Percentiles rank a stretch among this genome's conserved stretches.
Conservation (phyloP, 2,113 vertebrate species). For the Sapayoa aenigma region DNA sequence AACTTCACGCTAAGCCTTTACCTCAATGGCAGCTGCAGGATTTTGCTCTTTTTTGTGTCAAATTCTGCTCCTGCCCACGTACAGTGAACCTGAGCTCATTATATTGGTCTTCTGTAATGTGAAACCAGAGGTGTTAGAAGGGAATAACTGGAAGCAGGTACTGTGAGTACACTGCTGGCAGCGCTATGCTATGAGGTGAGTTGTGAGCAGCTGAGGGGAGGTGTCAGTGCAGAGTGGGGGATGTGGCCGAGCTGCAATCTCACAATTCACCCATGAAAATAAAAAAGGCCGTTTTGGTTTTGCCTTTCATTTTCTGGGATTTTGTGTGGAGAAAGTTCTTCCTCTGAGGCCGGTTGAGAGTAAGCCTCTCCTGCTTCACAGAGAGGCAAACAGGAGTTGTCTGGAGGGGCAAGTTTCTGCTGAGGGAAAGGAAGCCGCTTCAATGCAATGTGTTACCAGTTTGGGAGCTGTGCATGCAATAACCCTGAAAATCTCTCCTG, state of each 20-base stretch:
- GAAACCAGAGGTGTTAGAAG: neutral
- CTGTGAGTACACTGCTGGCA: neutral
- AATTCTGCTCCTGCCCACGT: neutral
- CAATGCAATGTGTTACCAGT: neutral
- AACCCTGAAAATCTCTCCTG: neutral
- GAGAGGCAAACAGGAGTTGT: neutral
- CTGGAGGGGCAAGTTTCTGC: neutral
- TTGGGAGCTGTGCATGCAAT: neutral
- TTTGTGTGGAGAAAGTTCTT: neutral
- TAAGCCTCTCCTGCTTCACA: fast-evolving
- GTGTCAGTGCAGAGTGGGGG: too few species aligned
- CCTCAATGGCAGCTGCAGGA: neutral
- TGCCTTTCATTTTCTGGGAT: neutral
- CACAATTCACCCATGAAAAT: neutral
- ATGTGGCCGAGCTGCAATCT: neutral
- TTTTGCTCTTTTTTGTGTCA: neutral
- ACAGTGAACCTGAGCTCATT: neutral
- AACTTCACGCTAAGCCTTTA: neutral
- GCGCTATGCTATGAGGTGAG: fast-evolving
- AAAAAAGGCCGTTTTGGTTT: neutral
- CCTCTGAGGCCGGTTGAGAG: neutral
- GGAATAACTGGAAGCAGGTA: neutral
- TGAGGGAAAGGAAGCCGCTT: neutral
- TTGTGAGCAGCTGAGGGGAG: neutral
- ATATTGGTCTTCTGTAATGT: fast-evolving